phyloP scores from a whole-genome alignment of 2,797 vertebrate genomes.

The Chelon labrosus region DNA sequence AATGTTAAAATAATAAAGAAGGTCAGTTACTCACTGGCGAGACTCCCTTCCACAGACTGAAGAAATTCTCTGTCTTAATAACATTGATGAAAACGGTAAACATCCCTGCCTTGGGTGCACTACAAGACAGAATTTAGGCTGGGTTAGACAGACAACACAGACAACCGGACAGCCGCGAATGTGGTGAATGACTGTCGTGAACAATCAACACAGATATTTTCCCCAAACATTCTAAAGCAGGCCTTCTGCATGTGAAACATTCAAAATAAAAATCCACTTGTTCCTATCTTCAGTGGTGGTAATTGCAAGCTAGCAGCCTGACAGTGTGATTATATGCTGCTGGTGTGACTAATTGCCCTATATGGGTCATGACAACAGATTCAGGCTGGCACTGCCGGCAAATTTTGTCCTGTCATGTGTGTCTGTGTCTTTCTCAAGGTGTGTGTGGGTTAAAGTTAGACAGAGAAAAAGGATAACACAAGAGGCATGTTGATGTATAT shows the following conservation, averaged over 20 bases:
- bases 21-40: constrained; percentile 88
- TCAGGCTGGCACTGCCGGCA: constrained; percentile 19
- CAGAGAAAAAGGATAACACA: not conserved
- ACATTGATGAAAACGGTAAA: constrained; percentile 88
- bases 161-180: not conserved
- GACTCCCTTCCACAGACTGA: constrained; percentile 95
- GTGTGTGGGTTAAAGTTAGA: constrained; percentile 10
- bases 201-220: not conserved
- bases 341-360: constrained; percentile 56
- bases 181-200: constrained; percentile 1
- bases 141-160: not conserved
- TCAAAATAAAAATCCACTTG: constrained; percentile 23
- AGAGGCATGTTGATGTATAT: constrained; percentile 7
- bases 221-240: not conserved
- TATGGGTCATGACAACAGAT: constrained; percentile 48
- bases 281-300: not conserved
- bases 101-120: constrained; percentile 90
- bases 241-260: constrained; percentile 4
- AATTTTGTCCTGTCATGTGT: constrained; percentile 16
- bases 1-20: not conserved
- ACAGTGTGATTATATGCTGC: constrained; percentile 45
- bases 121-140: constrained; percentile 64
- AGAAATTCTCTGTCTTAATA: constrained; percentile 90
- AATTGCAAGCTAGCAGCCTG: constrained; percentile 36
- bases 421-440: not conserved